Evolutionary conservation across 35 echinoderm and acorn worm genomes (phyloP).

Genomic region (Heliocidaris erythrogramma): DNA sequence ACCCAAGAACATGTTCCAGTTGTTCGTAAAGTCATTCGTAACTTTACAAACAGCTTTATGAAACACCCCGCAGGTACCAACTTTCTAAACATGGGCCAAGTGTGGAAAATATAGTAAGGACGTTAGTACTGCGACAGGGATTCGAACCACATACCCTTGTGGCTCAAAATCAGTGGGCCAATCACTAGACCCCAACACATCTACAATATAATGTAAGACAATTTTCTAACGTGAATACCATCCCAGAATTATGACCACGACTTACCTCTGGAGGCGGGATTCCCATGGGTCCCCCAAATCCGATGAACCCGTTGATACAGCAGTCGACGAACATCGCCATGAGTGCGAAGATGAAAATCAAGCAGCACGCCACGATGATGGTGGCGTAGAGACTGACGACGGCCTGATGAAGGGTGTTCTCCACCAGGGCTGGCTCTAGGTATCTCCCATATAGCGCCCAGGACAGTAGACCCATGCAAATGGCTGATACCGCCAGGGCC

Average conservation of each 20-base stretch:
- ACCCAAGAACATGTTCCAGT: too few relatives aligned
- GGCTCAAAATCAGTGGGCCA: too few relatives aligned
- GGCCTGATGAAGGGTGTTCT: neutral
- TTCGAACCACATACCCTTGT: too few relatives aligned
- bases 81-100: too few relatives aligned
- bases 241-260: neutral
- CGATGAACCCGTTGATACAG: slow-evolving; percentile 17
- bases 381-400: neutral
- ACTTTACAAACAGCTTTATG: too few relatives aligned
- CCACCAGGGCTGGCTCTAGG: neutral
- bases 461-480: slow-evolving; percentile 4
- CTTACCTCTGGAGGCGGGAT: neutral
- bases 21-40: too few relatives aligned
- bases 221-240: too few relatives aligned
- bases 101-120: too few relatives aligned
- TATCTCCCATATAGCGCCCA: neutral
- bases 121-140: too few relatives aligned
- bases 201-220: too few relatives aligned
- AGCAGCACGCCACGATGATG: neutral
- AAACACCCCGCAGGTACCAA: too few relatives aligned
- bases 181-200: too few relatives aligned
- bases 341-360: slow-evolving; percentile 35
- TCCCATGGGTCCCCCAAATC: neutral
- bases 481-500: neutral
- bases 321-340: slow-evolving; percentile 42